Conservation (phyloP, 1,140 invertebrate species). For the Ips typographus region DNA sequence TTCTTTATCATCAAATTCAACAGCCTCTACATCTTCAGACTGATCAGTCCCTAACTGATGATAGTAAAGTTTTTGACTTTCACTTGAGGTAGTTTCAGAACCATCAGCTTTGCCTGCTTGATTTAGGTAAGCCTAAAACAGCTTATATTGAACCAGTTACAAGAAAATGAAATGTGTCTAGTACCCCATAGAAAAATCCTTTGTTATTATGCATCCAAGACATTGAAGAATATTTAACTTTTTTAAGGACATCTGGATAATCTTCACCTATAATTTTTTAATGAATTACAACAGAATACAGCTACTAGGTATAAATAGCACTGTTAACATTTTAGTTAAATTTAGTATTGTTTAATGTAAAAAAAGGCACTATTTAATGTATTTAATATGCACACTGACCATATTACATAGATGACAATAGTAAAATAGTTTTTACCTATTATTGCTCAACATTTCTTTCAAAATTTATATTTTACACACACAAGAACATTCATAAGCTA, state of each 20-base stretch:
- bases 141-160: slow-evolving; percentile 36
- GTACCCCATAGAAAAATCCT: slow-evolving; percentile 92
- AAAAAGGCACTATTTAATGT: too few species aligned
- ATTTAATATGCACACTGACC: too few species aligned
- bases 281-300: too few species aligned
- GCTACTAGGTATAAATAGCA: too few species aligned
- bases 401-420: too few species aligned
- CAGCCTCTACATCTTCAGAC: slow-evolving; percentile 83
- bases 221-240: slow-evolving; percentile 89
- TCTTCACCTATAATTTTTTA: slow-evolving; percentile 62
- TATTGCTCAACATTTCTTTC: too few species aligned
- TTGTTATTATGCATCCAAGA: slow-evolving; percentile 95
- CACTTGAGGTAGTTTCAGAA: slow-evolving; percentile 82
- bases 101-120: slow-evolving; percentile 82
- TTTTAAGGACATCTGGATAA: slow-evolving; percentile 83
- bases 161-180: neutral
- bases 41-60: slow-evolving; percentile 87
- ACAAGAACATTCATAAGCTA: too few species aligned
- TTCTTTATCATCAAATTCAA: slow-evolving; percentile 90
- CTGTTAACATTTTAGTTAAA: too few species aligned
- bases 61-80: slow-evolving; percentile 93
- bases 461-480: too few species aligned
- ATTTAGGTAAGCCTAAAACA: slow-evolving; percentile 66
- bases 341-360: too few species aligned
- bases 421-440: too few species aligned